These are phyloP conservation scores for Spialia ferax DNA, from an alignment of 2,888 invertebrate species.

Conservation along the genomic window DNA sequence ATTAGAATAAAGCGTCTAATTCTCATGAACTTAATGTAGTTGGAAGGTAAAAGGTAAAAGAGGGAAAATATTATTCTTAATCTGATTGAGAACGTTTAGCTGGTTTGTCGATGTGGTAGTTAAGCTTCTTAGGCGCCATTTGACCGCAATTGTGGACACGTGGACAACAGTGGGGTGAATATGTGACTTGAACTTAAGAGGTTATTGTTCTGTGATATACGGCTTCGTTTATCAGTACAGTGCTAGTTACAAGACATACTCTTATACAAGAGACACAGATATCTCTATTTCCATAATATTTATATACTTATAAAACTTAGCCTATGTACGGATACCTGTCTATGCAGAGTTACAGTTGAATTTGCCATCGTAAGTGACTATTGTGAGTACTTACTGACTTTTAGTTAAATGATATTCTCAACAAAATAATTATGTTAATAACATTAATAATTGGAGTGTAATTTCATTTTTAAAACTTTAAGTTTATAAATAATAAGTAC, in stretches of 20 bases:
- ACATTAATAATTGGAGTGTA: no score
- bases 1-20: conserved; percentile 14
- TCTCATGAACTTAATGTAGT: conserved; percentile 8
- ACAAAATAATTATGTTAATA: no score
- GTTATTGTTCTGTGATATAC: conserved; percentile 30
- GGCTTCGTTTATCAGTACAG: conserved; percentile 31
- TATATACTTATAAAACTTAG: no score
- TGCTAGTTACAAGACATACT: background rate
- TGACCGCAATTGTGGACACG: conserved; percentile 65
- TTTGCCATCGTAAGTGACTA: no score
- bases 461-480: no score
- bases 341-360: no score
- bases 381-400: no score
- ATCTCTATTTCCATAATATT: background rate
- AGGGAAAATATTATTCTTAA: conserved; percentile 59
- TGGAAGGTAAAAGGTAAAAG: conserved; percentile 36
- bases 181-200: conserved; percentile 11
- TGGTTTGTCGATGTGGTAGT: conserved; percentile 53
- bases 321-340: no score
- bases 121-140: conserved; percentile 74
- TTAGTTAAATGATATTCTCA: no score
- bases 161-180: conserved; percentile 30
- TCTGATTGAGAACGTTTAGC: conserved; percentile 65
- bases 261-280: background rate
- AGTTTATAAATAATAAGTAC: no score